phyloP scores from a whole-genome alignment of 2,113 vertebrate species.

The Prolemur simus region DNA sequence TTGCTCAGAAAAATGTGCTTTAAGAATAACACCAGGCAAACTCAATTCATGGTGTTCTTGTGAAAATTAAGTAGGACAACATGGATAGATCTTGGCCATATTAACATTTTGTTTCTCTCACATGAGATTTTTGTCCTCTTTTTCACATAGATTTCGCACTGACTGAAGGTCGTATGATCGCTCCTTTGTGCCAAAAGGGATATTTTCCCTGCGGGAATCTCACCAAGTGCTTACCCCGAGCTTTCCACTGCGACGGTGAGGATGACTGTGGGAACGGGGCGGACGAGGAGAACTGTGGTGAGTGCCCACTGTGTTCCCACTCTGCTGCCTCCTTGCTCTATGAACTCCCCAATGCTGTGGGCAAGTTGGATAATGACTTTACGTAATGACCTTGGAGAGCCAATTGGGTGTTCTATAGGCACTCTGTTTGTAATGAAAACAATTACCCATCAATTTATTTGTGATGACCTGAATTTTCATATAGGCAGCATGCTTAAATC shows the following conservation, averaged over 20 bases:
- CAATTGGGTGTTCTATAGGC: not conserved
- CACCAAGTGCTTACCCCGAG: conserved; percentile 83
- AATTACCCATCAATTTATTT: not conserved
- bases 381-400: not conserved
- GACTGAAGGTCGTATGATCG: conserved; percentile 57
- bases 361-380: not conserved
- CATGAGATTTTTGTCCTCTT: not conserved
- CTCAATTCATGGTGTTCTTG: not conserved
- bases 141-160: conserved; percentile 67
- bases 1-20: not conserved
- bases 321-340: not conserved
- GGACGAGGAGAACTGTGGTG: conserved; percentile 86
- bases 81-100: not conserved
- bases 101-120: not conserved
- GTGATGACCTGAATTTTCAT: not conserved
- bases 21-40: not conserved
- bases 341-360: not conserved
- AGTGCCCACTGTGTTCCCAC: conserved; percentile 40
- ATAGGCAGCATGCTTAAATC: not conserved
- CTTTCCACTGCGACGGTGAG: conserved; percentile 87
- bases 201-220: conserved; percentile 90
- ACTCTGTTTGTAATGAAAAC: not conserved
- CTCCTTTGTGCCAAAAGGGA: conserved; percentile 82
- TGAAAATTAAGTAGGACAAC: not conserved
- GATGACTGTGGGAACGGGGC: conserved; percentile 89